A percentile compares a stretch with the other conserved stretches of the same genome.
These are phyloP conservation scores for Ormyrus thymus DNA, from an alignment of 2,888 invertebrate genomes.

Conservation along the genomic window DNA sequence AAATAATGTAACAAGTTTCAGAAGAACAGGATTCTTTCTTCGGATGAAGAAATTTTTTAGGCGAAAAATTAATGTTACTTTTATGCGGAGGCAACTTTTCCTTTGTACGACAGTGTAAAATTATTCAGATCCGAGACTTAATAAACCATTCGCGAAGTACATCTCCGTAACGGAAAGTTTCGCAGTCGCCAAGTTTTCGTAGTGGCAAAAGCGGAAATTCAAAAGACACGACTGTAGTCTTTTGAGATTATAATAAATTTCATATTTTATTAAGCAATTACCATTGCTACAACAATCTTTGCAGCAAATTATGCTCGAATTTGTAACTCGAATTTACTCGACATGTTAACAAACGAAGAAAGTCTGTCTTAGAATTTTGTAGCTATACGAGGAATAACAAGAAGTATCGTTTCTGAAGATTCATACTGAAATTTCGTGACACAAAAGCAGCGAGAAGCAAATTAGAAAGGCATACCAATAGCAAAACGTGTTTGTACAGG, in stretches of 20 bases:
- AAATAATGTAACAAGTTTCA: too few relatives aligned
- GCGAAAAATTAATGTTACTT: too few relatives aligned
- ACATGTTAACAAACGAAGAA: background rate
- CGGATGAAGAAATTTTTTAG: too few relatives aligned
- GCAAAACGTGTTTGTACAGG: too few relatives aligned
- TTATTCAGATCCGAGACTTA: slow-evolving; percentile 26
- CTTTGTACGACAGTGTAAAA: background rate
- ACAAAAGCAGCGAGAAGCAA: background rate
- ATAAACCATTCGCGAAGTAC: slow-evolving; percentile 4
- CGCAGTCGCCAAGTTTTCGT: background rate
- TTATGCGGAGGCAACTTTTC: slow-evolving; percentile 6
- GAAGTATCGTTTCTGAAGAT: background rate
- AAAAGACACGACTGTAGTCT: background rate
- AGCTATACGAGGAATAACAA: background rate
- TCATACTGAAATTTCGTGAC: background rate
- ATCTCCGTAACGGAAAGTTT: slow-evolving; percentile 24
- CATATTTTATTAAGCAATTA: background rate
- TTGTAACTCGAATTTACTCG: background rate
- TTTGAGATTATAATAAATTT: slow-evolving; percentile 2
- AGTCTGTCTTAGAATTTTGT: background rate
- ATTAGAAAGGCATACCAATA: too few relatives aligned
- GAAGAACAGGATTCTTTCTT: background rate
- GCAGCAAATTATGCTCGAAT: background rate
- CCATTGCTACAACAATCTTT: background rate
- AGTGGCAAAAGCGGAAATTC: background rate